phyloP scores from a whole-genome alignment of 2,113 vertebrate genomes.

The Strix uralensis region DNA sequence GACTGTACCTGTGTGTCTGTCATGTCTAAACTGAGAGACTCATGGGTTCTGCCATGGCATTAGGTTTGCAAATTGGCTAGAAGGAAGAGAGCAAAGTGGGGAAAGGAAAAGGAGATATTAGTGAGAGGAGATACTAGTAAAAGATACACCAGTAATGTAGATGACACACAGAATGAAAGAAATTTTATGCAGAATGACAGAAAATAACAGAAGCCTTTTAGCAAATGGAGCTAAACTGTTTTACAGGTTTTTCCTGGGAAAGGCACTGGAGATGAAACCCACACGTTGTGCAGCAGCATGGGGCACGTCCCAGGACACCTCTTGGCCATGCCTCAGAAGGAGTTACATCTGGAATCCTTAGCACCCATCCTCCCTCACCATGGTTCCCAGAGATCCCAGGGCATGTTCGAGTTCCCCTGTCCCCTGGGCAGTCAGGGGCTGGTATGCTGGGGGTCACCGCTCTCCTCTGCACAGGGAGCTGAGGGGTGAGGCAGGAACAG shows the following conservation, averaged over 20 bases:
- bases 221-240: background rate
- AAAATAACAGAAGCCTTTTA: background rate
- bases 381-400: background rate
- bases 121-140: background rate
- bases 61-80: background rate
- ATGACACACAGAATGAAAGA: background rate
- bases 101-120: background rate
- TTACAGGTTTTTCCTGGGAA: background rate
- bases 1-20: background rate
- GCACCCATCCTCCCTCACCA: background rate
- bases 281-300: background rate
- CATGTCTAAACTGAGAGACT: background rate
- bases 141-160: background rate
- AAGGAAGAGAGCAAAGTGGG: background rate
- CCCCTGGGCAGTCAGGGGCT: background rate
- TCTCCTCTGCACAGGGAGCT: background rate
- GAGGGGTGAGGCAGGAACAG: background rate
- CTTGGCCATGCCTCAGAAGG: background rate
- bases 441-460: rapidly evolving
- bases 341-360: background rate
- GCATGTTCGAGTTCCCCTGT: background rate
- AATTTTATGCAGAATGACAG: background rate
- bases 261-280: background rate
- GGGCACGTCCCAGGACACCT: background rate
- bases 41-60: background rate